Base-by-base conservation (phyloP, 2,113 vertebrate genomes). In the Platycercus adscitus region DNA sequence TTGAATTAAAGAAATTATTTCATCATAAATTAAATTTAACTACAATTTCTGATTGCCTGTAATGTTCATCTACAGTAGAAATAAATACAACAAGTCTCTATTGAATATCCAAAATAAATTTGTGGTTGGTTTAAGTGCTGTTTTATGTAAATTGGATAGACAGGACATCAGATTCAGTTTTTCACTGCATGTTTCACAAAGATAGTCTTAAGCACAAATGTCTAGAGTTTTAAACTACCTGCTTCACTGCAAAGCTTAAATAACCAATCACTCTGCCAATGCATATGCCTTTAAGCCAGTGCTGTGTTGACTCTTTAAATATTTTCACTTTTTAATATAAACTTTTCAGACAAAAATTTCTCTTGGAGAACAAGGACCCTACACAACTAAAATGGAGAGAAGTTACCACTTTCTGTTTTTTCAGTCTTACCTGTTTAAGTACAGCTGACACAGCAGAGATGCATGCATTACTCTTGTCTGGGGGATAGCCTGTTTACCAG, bases 251-350 rank as follows among this genome's bases (percentile, higher is more conserved):
- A 95, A 92, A 88, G 86, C 47, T 92, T 95, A 95, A 96, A 95
- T 81, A 96, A 97, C 79, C 61, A 91, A 82, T 70, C 76, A 60
- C 53, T 76, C 95, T 93, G 93, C 78, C 92, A 96, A 89, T 86
- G 49, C 49, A 53, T 91, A 80, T 96, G 80, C 58, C 70, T 96
- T 96, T 89, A 94, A 94, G 78, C 87, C 78, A 78, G 26, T 31
- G 17, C n/a, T 89, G 25, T 95, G 93, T 94, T 96, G 95, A 96
- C 79, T 93, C 79, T 97, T 93, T 68, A 97, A 96, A 97, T 96
- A 96, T 97, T 97, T 97, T 97, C 71, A 82, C 66, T 87, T 86
- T 93, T 96, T 89, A 95, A 93, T 75, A 81, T 95, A 97, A 97
- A 97, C 87, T 91, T 91, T 90, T 95, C 70, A 79, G 55, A 91